Conservation (phyloP, 2,888 invertebrate species). For the Brachylomia viminalis region DNA sequence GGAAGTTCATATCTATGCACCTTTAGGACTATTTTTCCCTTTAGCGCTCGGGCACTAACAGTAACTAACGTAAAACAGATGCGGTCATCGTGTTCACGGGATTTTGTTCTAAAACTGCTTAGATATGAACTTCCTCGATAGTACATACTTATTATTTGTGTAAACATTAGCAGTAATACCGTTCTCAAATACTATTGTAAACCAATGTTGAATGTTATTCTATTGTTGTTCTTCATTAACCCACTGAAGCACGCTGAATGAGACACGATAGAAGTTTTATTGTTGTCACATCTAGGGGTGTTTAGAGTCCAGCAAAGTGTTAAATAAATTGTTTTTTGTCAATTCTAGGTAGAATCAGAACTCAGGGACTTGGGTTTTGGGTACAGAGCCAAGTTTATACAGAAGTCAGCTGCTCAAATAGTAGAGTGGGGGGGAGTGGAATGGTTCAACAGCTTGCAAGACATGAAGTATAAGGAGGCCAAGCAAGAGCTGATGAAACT, state of each 20-base stretch:
- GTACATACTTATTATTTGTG: too few relatives aligned
- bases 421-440: constrained; percentile 92
- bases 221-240: too few relatives aligned
- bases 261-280: neutral
- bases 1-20: too few relatives aligned
- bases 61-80: too few relatives aligned
- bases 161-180: neutral
- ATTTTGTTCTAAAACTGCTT: too few relatives aligned
- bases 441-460: constrained; percentile 94
- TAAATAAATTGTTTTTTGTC: neutral
- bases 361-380: constrained; percentile 95
- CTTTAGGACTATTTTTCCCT: too few relatives aligned
- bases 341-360: constrained; percentile 92
- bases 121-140: too few relatives aligned
- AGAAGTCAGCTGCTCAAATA: constrained; percentile 93
- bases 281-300: neutral
- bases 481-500: constrained; percentile 93
- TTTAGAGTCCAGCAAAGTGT: too few relatives aligned
- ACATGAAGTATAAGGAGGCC: constrained; percentile 93
- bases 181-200: neutral
- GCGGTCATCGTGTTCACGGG: too few relatives aligned
- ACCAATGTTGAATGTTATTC: neutral
- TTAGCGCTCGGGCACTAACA: neutral
- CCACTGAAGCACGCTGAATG: too few relatives aligned
- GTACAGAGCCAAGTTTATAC: constrained; percentile 97